Percentiles rank a stretch among this genome's conserved stretches.
Conservation (phyloP, 2,888 invertebrate genomes). For the Kryphioiulus occultus region DNA sequence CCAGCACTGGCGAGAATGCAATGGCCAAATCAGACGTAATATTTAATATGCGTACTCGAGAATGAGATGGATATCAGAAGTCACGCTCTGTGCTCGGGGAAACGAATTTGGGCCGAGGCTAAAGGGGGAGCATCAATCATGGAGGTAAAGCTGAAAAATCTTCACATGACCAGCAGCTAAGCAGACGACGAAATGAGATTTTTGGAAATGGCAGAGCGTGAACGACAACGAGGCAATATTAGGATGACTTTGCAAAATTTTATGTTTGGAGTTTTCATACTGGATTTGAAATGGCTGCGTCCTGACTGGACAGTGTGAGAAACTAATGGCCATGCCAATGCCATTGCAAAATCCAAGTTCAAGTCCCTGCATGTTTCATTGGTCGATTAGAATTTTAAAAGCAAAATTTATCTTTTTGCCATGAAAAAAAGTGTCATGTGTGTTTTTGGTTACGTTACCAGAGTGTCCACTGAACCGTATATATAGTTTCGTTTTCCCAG, state of each 20-base stretch:
- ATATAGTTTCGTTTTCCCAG: too few species aligned
- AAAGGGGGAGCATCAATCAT: not conserved
- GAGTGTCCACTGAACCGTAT: too few species aligned
- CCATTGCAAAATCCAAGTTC: too few species aligned
- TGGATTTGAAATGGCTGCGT: too few species aligned
- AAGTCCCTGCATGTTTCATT: too few species aligned
- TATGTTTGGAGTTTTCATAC: not conserved
- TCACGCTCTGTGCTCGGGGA: not conserved
- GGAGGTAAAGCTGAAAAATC: not conserved
- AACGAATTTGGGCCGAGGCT: not conserved
- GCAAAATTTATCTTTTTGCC: too few species aligned
- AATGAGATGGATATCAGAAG: constrained; percentile 18
- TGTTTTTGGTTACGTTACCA: too few species aligned
- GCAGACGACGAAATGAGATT: not conserved
- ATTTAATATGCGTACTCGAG: not conserved
- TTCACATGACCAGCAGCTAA: not conserved
- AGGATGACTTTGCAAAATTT: not conserved
- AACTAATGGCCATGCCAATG: not conserved
- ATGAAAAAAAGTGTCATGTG: too few species aligned
- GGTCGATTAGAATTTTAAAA: too few species aligned
- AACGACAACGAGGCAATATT: not conserved
- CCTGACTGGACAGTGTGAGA: not conserved
- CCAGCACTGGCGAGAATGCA: not conserved
- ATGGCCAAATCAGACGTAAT: not conserved
- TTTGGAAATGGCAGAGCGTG: not conserved